Conservation (phyloP, 2,113 vertebrate genomes). For the Tachysurus fulvidraco region DNA sequence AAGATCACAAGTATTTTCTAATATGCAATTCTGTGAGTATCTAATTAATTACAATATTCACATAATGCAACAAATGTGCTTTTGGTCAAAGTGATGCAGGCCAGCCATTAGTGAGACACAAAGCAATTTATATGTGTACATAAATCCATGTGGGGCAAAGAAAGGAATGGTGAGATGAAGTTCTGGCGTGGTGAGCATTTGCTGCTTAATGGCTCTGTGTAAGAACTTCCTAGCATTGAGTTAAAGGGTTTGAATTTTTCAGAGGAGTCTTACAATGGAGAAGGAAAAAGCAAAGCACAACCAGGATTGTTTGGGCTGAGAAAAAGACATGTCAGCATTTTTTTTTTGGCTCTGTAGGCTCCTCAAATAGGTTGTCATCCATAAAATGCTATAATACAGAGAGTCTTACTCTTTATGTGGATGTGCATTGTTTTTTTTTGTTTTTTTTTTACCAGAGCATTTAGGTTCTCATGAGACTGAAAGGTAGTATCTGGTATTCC, state of each 20-base stretch:
- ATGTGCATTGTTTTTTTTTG: neutral
- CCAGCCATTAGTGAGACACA: neutral
- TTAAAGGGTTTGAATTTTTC: neutral
- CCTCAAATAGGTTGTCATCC: neutral
- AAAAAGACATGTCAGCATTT: conserved; percentile 3
- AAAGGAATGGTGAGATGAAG: neutral
- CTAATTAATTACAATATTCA: neutral
- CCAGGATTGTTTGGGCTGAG: neutral
- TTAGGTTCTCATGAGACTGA: neutral
- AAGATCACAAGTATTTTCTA: neutral
- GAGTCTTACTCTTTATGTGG: neutral
- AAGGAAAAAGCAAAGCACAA: neutral
- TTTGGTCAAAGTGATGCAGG: neutral
- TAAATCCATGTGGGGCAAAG: neutral
- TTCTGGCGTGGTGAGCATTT: neutral
- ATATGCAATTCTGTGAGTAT: neutral
- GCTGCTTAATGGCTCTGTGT: neutral
- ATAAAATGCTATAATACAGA: neutral
- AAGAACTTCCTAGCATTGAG: neutral
- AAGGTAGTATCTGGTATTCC: neutral
- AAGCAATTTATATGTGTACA: neutral
- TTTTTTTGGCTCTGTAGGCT: neutral
- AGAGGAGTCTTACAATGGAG: neutral
- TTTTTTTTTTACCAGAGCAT: no score
- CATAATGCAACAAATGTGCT: conserved; percentile 6